These are phyloP conservation scores for Coracias cyanogaster DNA, from an alignment of 2,797 vertebrate species.

Conservation along the genomic window DNA sequence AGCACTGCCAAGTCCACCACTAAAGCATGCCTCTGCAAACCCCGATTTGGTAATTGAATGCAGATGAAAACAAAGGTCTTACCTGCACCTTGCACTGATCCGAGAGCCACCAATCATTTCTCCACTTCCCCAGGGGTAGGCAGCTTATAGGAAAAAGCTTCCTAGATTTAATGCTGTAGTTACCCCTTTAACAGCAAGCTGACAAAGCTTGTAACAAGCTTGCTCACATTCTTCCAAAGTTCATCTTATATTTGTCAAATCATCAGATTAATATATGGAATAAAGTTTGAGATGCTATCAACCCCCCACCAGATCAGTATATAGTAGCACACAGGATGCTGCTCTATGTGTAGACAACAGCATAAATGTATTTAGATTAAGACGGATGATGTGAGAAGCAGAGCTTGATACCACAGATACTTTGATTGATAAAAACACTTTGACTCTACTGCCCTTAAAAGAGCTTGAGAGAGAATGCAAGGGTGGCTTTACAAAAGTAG, in stretches of 20 bases:
- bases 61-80: background rate
- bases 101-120: background rate
- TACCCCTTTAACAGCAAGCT: background rate
- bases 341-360: background rate
- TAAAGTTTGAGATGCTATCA: background rate
- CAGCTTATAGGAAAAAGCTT: background rate
- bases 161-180: background rate
- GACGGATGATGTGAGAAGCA: background rate
- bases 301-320: background rate
- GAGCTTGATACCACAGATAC: background rate
- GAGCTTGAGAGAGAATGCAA: background rate
- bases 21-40: background rate
- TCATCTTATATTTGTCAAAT: background rate
- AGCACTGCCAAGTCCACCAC: background rate
- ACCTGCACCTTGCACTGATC: background rate
- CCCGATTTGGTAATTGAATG: background rate
- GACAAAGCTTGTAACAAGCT: background rate
- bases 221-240: background rate
- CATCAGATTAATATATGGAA: background rate
- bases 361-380: background rate
- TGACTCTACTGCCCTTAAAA: background rate
- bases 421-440: background rate
- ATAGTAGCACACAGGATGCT: background rate
- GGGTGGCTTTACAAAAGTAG: background rate
- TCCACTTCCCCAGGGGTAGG: background rate